Evolutionary conservation across 2,113 vertebrate genomes (phyloP).

Genomic region (Otolemur garnettii): DNA sequence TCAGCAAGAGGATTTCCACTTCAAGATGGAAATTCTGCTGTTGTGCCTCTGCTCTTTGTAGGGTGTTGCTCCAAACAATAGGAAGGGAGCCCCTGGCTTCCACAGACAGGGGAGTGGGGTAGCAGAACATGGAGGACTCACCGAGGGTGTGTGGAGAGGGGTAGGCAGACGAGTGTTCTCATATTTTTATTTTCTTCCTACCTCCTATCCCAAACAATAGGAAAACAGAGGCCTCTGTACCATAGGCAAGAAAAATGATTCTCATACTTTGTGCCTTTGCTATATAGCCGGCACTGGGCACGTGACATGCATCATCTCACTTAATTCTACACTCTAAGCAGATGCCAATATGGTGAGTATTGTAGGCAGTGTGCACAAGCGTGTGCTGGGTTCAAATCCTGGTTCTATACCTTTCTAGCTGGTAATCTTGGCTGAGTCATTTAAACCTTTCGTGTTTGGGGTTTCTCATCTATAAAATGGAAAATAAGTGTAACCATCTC

Average conservation of each 20-base stretch:
- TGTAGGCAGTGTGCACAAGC: background rate
- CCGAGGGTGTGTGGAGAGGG: fast-evolving
- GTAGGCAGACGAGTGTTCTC: background rate
- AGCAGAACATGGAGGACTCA: background rate
- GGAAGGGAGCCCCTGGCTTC: background rate
- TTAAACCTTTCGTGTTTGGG: background rate
- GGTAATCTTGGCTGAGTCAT: background rate
- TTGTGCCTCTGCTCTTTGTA: background rate
- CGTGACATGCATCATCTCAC: background rate
- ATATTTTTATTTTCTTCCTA: background rate
- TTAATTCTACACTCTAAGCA: background rate
- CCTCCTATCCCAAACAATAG: background rate
- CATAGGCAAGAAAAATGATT: background rate
- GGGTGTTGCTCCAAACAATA: background rate
- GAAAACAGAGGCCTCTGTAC: background rate
- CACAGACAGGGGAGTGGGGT: background rate
- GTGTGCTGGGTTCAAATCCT: background rate
- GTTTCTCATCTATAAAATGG: background rate
- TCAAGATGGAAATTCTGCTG: background rate
- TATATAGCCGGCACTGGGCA: background rate
- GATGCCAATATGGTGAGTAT: background rate
- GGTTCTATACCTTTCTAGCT: background rate
- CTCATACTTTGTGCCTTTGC: background rate
- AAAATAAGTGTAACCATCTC: background rate
- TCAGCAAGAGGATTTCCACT: background rate